phyloP scores from a whole-genome alignment of 2,888 invertebrate genomes.

The Timema podura region DNA sequence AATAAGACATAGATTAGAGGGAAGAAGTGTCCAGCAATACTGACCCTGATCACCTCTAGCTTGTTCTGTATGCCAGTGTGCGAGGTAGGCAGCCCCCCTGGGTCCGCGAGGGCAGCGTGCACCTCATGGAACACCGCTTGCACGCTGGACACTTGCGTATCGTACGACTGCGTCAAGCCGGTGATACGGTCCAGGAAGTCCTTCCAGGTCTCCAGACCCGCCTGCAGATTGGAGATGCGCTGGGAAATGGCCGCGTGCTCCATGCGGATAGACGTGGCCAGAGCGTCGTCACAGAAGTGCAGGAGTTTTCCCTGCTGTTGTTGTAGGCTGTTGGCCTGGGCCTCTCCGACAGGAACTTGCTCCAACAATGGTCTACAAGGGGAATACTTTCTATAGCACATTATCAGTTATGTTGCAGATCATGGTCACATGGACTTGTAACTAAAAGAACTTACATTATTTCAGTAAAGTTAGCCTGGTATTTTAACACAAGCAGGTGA shows the following conservation, averaged over 20 bases:
- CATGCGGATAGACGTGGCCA: constrained; percentile 74
- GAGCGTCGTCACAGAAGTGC: constrained; percentile 68
- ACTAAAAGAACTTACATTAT: too few species aligned
- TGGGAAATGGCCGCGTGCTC: constrained; percentile 74
- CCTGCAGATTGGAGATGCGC: constrained; percentile 72
- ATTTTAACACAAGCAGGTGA: too few species aligned
- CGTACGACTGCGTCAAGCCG: constrained; percentile 59
- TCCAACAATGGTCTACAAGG: constrained; percentile 49
- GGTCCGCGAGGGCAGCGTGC: constrained; percentile 53
- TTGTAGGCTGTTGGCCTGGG: constrained; percentile 59
- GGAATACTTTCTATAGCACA: too few species aligned
- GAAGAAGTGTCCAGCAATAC: constrained; percentile 5
- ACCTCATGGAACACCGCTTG: constrained; percentile 61
- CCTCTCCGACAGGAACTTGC: constrained; percentile 64
- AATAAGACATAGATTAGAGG: too few species aligned
- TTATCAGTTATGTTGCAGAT: too few species aligned
- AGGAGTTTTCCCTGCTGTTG: constrained; percentile 62
- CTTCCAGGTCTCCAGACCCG: constrained; percentile 74
- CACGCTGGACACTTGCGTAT: constrained; percentile 56
- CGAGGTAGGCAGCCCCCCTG: constrained; percentile 46
- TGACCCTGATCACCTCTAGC: constrained; percentile 52
- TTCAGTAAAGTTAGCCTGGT: too few species aligned
- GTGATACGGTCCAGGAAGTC: constrained; percentile 63
- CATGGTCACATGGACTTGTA: too few species aligned
- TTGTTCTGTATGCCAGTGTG: constrained; percentile 60